A percentile compares a stretch with the other conserved stretches of the same genome.
Evolutionary conservation across 2,888 invertebrate species (phyloP).

Genomic region (Cerceris rybyensis): DNA sequence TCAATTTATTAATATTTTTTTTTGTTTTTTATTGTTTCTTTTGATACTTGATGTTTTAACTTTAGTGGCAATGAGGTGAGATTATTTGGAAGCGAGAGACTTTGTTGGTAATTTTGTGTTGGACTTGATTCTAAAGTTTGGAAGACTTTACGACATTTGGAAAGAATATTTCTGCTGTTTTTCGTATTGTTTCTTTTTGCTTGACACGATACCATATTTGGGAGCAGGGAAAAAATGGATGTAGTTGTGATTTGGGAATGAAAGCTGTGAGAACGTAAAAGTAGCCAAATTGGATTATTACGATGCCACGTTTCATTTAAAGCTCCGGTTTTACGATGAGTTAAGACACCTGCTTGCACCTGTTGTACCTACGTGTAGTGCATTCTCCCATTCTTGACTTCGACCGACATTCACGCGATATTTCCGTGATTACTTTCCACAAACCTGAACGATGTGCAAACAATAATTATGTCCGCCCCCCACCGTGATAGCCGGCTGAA

Average conservation of each 20-base stretch:
- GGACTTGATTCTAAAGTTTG: no score
- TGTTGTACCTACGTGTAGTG: constrained; percentile 30
- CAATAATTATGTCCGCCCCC: neutral
- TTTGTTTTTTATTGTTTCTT: no score
- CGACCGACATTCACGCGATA: constrained; percentile 37
- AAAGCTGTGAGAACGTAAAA: constrained; percentile 12
- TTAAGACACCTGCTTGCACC: constrained; percentile 42
- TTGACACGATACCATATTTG: neutral
- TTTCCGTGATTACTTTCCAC: constrained; percentile 21
- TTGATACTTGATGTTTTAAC: no score
- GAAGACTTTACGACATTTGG: no score
- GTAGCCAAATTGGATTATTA: constrained; percentile 29
- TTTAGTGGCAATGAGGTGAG: no score
- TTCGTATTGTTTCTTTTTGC: no score
- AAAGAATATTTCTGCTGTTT: no score
- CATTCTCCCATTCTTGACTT: constrained; percentile 16
- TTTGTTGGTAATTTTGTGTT: no score
- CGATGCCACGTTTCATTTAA: constrained; percentile 19
- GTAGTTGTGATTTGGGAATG: neutral
- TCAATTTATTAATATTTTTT: no score
- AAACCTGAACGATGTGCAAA: neutral
- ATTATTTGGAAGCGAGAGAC: no score
- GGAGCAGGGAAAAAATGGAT: neutral
- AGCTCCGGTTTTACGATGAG: constrained; percentile 4
- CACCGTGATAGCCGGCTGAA: neutral